Percentiles rank a stretch among this genome's conserved stretches.
These are phyloP conservation scores for Hofmannophila pseudospretella DNA, from an alignment of 2,888 invertebrate species.

Conservation along the genomic window DNA sequence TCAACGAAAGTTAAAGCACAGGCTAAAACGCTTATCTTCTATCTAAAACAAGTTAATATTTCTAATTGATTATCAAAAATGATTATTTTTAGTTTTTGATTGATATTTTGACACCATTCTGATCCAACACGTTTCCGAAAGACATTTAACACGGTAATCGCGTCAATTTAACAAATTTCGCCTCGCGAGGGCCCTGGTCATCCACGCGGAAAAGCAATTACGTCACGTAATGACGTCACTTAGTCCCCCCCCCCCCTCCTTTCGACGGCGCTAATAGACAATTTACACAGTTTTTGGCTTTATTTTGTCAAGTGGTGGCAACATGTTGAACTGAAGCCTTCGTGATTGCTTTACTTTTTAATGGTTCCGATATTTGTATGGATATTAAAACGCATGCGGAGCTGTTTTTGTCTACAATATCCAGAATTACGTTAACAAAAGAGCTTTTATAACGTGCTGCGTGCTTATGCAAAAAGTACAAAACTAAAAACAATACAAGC, in stretches of 20 bases:
- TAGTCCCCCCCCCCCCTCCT: slow-evolving; percentile 44
- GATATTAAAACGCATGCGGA: too few species aligned
- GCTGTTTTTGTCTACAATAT: neutral
- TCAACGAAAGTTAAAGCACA: too few species aligned
- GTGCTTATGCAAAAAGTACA: slow-evolving; percentile 24
- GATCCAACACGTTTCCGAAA: slow-evolving; percentile 50
- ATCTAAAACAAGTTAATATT: too few species aligned
- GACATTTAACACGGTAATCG: slow-evolving; percentile 72
- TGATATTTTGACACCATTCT: slow-evolving; percentile 31
- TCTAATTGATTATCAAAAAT: too few species aligned
- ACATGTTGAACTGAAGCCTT: slow-evolving; percentile 14
- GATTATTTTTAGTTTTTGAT: too few species aligned
- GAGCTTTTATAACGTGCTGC: slow-evolving; percentile 7
- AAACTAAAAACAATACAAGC: slow-evolving; percentile 39
- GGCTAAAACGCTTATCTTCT: too few species aligned
- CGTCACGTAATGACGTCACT: slow-evolving; percentile 72
- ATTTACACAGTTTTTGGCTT: slow-evolving; percentile 60
- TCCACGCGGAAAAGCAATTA: slow-evolving; percentile 75
- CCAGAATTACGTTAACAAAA: slow-evolving; percentile 3
- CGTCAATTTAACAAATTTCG: slow-evolving; percentile 69
- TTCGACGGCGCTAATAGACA: slow-evolving; percentile 58
- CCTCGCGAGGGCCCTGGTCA: slow-evolving; percentile 50
- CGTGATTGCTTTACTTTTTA: too few species aligned
- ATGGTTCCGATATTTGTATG: too few species aligned
- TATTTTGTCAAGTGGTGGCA: slow-evolving; percentile 33